Conservation (phyloP, 1,140 invertebrate species). For the Drosophila simulans region DNA sequence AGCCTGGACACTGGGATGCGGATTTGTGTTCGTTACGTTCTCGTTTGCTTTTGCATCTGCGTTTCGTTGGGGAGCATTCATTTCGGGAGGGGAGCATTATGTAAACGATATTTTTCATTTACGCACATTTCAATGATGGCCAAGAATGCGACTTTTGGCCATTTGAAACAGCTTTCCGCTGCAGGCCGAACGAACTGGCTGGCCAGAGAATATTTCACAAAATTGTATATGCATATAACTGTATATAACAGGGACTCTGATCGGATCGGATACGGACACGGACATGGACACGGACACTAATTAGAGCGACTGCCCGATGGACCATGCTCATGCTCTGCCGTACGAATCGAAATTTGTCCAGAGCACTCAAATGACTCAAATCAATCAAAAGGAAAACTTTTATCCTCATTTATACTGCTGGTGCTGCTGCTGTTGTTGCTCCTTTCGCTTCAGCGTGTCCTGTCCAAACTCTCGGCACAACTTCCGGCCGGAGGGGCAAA, state of each 20-base stretch:
- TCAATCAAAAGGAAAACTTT: slow-evolving; percentile 47
- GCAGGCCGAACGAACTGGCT: background rate
- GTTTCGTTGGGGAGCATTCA: slow-evolving; percentile 2
- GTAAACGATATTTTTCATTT: slow-evolving; percentile 47
- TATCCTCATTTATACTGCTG: slow-evolving; percentile 20
- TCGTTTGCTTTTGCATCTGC: background rate
- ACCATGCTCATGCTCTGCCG: background rate
- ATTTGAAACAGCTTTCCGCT: slow-evolving; percentile 32
- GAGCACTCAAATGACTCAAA: slow-evolving; percentile 43
- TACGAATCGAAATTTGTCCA: slow-evolving; percentile 14
- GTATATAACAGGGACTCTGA: too few species aligned
- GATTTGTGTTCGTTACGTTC: background rate
- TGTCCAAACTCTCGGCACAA: slow-evolving; percentile 21
- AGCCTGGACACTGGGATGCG: background rate
- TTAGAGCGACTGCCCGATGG: slow-evolving; percentile 33
- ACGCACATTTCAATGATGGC: slow-evolving; percentile 44
- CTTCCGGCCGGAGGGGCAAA: slow-evolving; percentile 5
- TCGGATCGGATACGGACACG: too few species aligned
- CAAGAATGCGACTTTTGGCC: slow-evolving; percentile 24
- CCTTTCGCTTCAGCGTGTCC: slow-evolving; percentile 5
- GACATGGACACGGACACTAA: slow-evolving; percentile 20
- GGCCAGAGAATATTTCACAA: slow-evolving; percentile 16
- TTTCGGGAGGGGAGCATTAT: slow-evolving; percentile 25
- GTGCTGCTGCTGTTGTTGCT: background rate
- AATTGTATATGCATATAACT: too few species aligned